Evolutionary conservation across 1,140 invertebrate species (phyloP).

Genomic region (Apis laboriosa): DNA sequence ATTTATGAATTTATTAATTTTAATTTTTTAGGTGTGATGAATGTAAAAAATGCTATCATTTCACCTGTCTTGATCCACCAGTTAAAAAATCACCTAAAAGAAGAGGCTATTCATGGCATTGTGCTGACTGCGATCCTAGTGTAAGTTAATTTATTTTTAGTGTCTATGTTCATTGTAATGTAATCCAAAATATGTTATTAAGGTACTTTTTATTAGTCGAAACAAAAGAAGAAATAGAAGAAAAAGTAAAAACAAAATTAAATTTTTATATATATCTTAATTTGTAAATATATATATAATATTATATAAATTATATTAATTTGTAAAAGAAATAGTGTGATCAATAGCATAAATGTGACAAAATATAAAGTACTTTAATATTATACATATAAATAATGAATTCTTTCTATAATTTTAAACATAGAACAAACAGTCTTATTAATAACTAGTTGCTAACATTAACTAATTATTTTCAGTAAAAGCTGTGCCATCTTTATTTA

Average conservation of each 20-base stretch:
- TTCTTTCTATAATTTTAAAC: conserved; percentile 41
- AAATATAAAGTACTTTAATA: conserved; percentile 60
- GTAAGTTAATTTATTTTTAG: conserved; percentile 81
- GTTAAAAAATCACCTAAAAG: conserved; percentile 96
- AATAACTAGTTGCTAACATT: conserved; percentile 52
- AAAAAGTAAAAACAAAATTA: background rate
- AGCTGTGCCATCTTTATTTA: conserved; percentile 52
- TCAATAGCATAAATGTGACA: conserved; percentile 19
- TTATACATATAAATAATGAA: conserved; percentile 42
- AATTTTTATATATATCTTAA: background rate
- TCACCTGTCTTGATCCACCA: conserved; percentile 94
- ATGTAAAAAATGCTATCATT: conserved; percentile 94
- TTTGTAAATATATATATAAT: background rate
- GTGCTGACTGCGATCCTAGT: conserved; percentile 96
- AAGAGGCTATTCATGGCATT: conserved; percentile 97
- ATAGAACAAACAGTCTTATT: conserved; percentile 48
- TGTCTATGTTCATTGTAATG: conserved; percentile 19
- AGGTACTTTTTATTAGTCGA: conserved; percentile 61
- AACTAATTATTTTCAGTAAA: conserved; percentile 52
- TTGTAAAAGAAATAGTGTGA: background rate
- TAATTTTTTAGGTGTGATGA: conserved; percentile 90
- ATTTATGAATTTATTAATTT: conserved; percentile 21
- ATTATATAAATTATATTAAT: background rate
- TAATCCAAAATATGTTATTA: conserved; percentile 32
- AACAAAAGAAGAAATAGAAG: background rate